Conservation (phyloP, 2,888 invertebrate species). For the Cotesia congregata region DNA sequence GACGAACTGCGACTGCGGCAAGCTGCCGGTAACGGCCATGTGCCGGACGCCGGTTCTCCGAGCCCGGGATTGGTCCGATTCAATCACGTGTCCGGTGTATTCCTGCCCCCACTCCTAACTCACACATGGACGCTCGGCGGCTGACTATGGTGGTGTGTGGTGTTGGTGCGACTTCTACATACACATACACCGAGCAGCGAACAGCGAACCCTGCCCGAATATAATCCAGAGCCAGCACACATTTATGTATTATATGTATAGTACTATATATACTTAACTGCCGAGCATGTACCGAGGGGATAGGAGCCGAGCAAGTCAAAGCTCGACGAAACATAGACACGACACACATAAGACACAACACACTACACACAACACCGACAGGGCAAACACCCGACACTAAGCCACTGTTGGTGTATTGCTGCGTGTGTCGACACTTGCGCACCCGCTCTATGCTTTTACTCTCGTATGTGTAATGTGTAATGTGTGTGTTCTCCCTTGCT, state of each 20-base stretch:
- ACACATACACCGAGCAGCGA: conserved; percentile 47
- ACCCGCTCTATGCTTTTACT: conserved; percentile 53
- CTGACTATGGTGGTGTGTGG: conserved; percentile 17
- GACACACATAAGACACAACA: neutral
- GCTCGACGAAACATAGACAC: conserved; percentile 13
- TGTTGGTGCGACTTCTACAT: neutral
- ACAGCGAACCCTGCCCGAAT: neutral
- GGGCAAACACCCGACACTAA: neutral
- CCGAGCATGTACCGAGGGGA: neutral
- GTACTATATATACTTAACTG: no score
- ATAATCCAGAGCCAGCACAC: no score
- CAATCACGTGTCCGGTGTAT: conserved; percentile 59
- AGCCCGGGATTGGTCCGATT: conserved; percentile 56
- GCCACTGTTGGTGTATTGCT: conserved; percentile 41
- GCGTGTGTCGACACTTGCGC: conserved; percentile 55
- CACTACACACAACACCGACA: conserved; percentile 13
- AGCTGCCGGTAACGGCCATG: conserved; percentile 71
- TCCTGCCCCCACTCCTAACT: conserved; percentile 6
- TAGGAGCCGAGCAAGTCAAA: neutral
- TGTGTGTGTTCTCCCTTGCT: conserved; percentile 39
- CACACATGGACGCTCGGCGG: neutral
- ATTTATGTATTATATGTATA: no score
- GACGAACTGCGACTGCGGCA: conserved; percentile 44
- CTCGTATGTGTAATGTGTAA: no score
- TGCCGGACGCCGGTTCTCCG: conserved; percentile 66